Conservation (phyloP, 2,888 invertebrate species). For the Parelbella ahira region DNA sequence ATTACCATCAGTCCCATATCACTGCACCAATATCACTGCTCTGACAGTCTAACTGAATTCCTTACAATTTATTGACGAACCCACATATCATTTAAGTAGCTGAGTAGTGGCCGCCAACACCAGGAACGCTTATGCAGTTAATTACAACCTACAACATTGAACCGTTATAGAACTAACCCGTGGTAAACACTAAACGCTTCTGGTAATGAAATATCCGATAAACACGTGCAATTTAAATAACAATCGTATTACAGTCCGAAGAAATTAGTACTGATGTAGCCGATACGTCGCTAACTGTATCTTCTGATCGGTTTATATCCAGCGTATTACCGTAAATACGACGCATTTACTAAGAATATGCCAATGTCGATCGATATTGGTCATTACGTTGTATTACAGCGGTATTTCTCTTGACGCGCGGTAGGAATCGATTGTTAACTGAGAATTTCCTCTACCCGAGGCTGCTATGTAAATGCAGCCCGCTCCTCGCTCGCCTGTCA, state of each 20-base stretch:
- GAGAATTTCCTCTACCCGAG: slow-evolving; percentile 46
- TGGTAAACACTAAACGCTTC: too few relatives aligned
- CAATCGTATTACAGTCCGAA: background rate
- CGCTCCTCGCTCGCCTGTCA: slow-evolving; percentile 44
- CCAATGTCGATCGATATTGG: slow-evolving; percentile 43
- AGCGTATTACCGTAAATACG: slow-evolving; percentile 9
- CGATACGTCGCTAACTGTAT: slow-evolving; percentile 82
- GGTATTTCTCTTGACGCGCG: slow-evolving; percentile 49
- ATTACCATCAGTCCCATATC: too few relatives aligned
- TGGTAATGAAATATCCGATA: too few relatives aligned
- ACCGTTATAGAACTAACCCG: too few relatives aligned
- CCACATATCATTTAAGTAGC: too few relatives aligned
- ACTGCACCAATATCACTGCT: too few relatives aligned
- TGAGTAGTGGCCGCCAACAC: too few relatives aligned
- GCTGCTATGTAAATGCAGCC: slow-evolving; percentile 32
- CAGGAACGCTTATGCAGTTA: too few relatives aligned
- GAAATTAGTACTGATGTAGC: slow-evolving; percentile 23
- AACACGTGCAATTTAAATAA: too few relatives aligned
- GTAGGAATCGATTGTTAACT: slow-evolving; percentile 45
- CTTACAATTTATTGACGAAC: too few relatives aligned
- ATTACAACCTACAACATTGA: too few relatives aligned
- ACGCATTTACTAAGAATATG: slow-evolving; percentile 10
- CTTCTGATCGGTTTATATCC: slow-evolving; percentile 1
- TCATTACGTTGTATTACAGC: slow-evolving; percentile 47
- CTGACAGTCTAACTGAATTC: too few relatives aligned